These are phyloP conservation scores for Cephonodes hylas DNA, from an alignment of 2,888 invertebrate species.

Conservation along the genomic window DNA sequence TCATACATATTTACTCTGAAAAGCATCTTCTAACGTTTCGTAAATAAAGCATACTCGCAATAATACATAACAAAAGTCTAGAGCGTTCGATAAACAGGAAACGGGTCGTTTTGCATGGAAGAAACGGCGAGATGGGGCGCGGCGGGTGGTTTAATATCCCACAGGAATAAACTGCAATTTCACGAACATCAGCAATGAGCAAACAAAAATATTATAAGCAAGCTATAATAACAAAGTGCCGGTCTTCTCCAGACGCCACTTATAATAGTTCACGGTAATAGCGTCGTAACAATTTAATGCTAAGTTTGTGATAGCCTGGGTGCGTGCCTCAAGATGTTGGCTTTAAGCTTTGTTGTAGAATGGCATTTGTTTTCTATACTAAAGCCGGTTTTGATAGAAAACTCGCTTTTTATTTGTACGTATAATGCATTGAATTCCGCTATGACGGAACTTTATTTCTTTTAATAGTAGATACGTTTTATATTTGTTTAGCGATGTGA, in stretches of 20 bases:
- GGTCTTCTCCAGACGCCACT: constrained; percentile 49
- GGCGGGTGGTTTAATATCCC: constrained; percentile 71
- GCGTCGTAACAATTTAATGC: constrained; percentile 51
- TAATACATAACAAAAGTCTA: constrained; percentile 25
- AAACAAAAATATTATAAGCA: constrained; percentile 67
- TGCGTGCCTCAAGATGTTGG: constrained; percentile 34
- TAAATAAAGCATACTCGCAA: constrained; percentile 39
- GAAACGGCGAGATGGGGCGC: constrained; percentile 46
- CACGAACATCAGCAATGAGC: constrained; percentile 56
- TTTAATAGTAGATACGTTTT: too few relatives aligned
- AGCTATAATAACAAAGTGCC: constrained; percentile 54
- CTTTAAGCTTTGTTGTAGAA: constrained; percentile 25
- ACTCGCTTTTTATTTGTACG: too few relatives aligned
- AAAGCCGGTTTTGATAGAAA: too few relatives aligned
- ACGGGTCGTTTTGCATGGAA: constrained; percentile 52
- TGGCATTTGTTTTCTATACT: constrained; percentile 8
- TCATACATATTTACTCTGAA: not conserved
- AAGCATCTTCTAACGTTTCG: constrained; percentile 5
- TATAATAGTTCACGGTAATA: constrained; percentile 52
- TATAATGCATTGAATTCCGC: too few relatives aligned
- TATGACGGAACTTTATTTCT: too few relatives aligned
- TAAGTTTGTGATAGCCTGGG: constrained; percentile 35
- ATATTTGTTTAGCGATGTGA: too few relatives aligned
- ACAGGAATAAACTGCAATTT: constrained; percentile 71
- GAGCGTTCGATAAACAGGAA: constrained; percentile 63